Base-by-base conservation (phyloP, 1,140 invertebrate species). In the Penaeus vannamei region DNA sequence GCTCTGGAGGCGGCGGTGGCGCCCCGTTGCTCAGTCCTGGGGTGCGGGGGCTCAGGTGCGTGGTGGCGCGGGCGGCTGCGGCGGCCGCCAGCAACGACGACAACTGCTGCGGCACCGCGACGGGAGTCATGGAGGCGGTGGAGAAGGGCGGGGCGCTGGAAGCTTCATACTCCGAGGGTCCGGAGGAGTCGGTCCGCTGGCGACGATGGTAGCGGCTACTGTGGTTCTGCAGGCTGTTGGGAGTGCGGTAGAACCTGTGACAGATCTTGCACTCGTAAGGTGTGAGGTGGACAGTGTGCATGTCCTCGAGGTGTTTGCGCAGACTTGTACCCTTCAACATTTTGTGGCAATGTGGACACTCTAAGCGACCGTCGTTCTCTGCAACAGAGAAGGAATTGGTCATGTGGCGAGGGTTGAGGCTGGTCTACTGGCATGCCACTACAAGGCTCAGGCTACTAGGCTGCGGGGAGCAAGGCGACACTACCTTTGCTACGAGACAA, bases 281-380 rank as follows among this genome's bases (percentile, higher is more conserved):
- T 90, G 96, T 97, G 93, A 97, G 96, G 84, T 96, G 97, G 93
- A 96, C 96, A 93, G 97, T 96, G 94, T 97, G 96, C 93, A 97
- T 97, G 94, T 97, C 97, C 94, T 97, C 96, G 94, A 97, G 97
- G 93, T 97, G 97, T 84, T 90, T 90, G 60, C 90, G 90, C 32
- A 90, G 90, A 84, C 90, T 90, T 60, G 90, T 87, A 92, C 96
- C 95, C 94, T 97, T 97, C 92, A 97, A 94, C 92, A 96, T 97
- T 94, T 97, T 97, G 94, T 97, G 97, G 94, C 97, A 97, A 93
- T 96, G 90, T 60, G 90, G 90, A 66, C 90, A 90, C 90, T 90
- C 79, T 83, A 86, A 87, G 77, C 90, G 90, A 80, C 85, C 90
- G 90, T 84, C 60, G 90, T 77, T 87, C 85, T 90, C 90, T 90